Evolutionary conservation across 2,888 invertebrate genomes (phyloP).

Genomic region (Meteorus cinctellus): DNA sequence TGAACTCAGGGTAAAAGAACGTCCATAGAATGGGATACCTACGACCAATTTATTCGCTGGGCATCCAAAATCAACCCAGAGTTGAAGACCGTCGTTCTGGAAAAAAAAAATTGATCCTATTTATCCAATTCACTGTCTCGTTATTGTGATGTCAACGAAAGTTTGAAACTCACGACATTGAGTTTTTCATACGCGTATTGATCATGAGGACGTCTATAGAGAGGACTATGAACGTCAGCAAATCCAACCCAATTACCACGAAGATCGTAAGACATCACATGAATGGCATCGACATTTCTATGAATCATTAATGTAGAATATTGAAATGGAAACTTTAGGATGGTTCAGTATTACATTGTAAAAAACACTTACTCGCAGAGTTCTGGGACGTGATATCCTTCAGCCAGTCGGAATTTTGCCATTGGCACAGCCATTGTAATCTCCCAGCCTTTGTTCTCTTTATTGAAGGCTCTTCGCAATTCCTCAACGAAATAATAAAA

Average conservation of each 20-base stretch:
- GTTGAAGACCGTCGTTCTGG: conserved; percentile 88
- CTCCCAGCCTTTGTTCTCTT: conserved; percentile 86
- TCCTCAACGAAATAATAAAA: conserved; percentile 90
- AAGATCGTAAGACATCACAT: conserved; percentile 90
- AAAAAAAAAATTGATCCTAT: conserved; percentile 52
- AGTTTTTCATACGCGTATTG: conserved; percentile 92
- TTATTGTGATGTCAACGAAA: neutral
- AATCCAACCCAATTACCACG: conserved; percentile 94
- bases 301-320: conserved; percentile 40
- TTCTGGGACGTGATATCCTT: conserved; percentile 93
- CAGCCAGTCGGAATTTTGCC: conserved; percentile 89
- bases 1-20: conserved; percentile 86
- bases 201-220: conserved; percentile 89
- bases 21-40: conserved; percentile 92
- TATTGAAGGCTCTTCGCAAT: conserved; percentile 84
- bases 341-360: neutral
- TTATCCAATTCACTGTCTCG: neutral
- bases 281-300: conserved; percentile 85
- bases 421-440: conserved; percentile 93
- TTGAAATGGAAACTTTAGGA: conserved; percentile 4
- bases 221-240: conserved; percentile 90
- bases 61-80: conserved; percentile 94
- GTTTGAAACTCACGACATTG: conserved; percentile 83
- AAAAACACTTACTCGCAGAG: conserved; percentile 83
- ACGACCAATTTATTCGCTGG: conserved; percentile 90